A percentile compares a stretch with the other conserved stretches of the same genome.
Conservation (phyloP, 2,113 vertebrate species). For the Protobothrops flavoviridis region DNA sequence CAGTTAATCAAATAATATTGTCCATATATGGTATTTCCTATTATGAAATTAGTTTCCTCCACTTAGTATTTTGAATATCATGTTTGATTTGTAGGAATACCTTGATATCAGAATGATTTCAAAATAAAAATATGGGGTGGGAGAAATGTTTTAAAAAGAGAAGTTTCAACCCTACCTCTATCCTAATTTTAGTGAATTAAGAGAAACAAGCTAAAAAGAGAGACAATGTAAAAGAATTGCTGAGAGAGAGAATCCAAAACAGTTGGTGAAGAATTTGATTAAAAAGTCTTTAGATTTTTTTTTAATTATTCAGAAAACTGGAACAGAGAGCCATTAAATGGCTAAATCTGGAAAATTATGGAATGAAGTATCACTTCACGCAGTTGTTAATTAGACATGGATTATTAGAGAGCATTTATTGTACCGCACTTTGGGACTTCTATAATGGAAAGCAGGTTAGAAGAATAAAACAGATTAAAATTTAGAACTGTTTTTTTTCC, state of each 20-base stretch:
- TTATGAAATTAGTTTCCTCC: not conserved
- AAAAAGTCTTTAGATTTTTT: not conserved
- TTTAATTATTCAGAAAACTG: not conserved
- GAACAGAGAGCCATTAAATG: not conserved
- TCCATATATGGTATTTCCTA: not conserved
- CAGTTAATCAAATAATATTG: conserved; percentile 1
- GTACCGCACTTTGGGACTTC: not conserved
- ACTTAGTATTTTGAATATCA: not conserved
- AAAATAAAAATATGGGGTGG: not conserved
- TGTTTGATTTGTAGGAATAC: not conserved
- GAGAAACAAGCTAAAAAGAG: not conserved
- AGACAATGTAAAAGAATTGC: not conserved
- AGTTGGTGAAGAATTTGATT: not conserved
- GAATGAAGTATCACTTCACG: not conserved
- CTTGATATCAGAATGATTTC: not conserved
- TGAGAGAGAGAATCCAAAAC: not conserved
- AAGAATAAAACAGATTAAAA: not conserved
- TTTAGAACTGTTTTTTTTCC: not conserved
- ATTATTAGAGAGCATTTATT: not conserved
- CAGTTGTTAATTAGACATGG: not conserved
- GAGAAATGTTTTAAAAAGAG: not conserved
- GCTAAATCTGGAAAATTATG: not conserved
- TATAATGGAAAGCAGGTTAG: not conserved
- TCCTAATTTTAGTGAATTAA: not conserved
- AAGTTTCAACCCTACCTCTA: not conserved